phyloP scores from a whole-genome alignment of 2,113 vertebrate genomes.

The Lophius piscatorius region DNA sequence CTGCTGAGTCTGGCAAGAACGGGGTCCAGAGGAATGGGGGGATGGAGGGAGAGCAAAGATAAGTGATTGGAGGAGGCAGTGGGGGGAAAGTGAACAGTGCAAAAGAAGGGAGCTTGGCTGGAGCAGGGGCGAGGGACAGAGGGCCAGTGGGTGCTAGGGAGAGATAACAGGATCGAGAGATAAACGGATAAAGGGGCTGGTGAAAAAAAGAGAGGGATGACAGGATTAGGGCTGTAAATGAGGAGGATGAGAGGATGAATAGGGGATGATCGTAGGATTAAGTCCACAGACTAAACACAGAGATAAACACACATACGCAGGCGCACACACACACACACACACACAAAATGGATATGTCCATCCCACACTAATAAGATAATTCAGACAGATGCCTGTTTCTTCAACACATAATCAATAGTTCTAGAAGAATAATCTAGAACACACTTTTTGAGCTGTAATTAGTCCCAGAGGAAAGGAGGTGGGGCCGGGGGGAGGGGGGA shows the following conservation, averaged over 20 bases:
- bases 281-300: conserved; percentile 58
- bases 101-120: conserved; percentile 19
- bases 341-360: conserved; percentile 32
- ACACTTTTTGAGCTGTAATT: neutral
- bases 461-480: neutral
- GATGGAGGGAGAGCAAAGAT: conserved; percentile 47
- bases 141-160: conserved; percentile 48
- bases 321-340: conserved; percentile 33
- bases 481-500: too few species aligned
- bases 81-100: neutral
- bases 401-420: conserved; percentile 33
- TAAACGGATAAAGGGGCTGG: conserved; percentile 74
- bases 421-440: neutral
- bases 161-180: conserved; percentile 76
- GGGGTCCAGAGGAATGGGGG: conserved; percentile 45
- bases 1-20: conserved; percentile 74
- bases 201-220: conserved; percentile 66
- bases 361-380: conserved; percentile 10
- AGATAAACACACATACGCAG: conserved; percentile 60
- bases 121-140: conserved; percentile 1
- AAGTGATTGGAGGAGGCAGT: conserved; percentile 40
- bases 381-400: conserved; percentile 36
- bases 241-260: conserved; percentile 79
- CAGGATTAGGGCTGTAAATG: conserved; percentile 78
- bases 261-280: conserved; percentile 79